Evolutionary conservation across 2,113 vertebrate species (phyloP), one percentile per base, ranked within the genome.

Genomic region (Corapipo altera): DNA sequence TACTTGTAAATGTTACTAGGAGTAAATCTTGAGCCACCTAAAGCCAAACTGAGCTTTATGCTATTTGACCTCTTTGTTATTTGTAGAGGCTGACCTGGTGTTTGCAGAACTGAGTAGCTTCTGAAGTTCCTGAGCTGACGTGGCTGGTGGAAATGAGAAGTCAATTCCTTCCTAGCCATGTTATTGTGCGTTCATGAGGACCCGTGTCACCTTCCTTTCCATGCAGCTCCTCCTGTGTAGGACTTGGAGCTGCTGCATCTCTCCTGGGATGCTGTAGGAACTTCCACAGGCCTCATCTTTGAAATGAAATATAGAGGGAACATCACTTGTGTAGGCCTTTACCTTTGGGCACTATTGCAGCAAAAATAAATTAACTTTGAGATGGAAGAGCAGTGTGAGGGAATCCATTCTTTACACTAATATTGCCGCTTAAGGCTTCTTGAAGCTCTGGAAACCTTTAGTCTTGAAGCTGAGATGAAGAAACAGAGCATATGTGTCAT

Each of bases 71-170:
- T 51, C 52, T 51, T 22, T 65, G 33, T 58, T 65, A 41, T n/a
- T 78, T 69, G 48, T 64, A 48, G 65, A 54, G 54, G 19, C 48
- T 67, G 59, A 26, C 37, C 54, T 77, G 30, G 7, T 72, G 26
- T 41, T 52, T 1, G 1, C 21, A 41, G 21, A 61, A 57, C 16
- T 0, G 0, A 66, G 52, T 10, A 58, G 30, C 16, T 74, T 79
- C 43, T 79, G 49, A 39, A 37, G 37, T n/a, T 64, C 52, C 26
- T 82, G 37, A 46, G 33, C 46, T 51, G 69, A 85, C 12, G 30
- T 16, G 16, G 41, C 35, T 77, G 48, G 19, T 62, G 19, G 52
- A 72, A 62, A 72, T 8, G 8, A 67, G 55, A 12, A 57, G 18
- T 17, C 52, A 55, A 9, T 8, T 72, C 33, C 3, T 23, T 48